phyloP scores from a whole-genome alignment of 1,140 invertebrate genomes.

The Trichomalopsis sarcophagae region DNA sequence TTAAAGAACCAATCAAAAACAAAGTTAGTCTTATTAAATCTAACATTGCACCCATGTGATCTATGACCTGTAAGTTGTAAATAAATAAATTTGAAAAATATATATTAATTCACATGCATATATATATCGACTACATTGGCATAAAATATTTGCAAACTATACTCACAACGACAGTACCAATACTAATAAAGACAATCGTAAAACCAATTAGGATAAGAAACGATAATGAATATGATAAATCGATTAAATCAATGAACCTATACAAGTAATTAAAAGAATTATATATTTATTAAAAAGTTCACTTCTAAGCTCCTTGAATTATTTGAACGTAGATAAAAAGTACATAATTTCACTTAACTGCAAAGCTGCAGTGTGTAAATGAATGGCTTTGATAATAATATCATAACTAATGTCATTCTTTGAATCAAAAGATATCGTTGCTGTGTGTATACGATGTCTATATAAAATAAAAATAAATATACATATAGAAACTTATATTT shows the following conservation, averaged over 20 bases:
- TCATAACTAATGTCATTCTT: not conserved
- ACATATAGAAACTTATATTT: not conserved
- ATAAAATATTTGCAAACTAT: not conserved
- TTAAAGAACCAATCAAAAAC: not conserved
- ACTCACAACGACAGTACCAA: not conserved
- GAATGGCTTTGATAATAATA: not conserved
- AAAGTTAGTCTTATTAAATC: not conserved
- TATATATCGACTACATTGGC: not conserved
- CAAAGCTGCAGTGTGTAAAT: not conserved
- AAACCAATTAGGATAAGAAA: not conserved
- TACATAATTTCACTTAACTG: not conserved
- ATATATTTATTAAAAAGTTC: no score
- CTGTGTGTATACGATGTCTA: not conserved
- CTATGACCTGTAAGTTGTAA: not conserved
- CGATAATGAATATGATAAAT: not conserved
- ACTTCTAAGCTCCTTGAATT: no score
- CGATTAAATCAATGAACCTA: not conserved
- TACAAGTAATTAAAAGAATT: not conserved
- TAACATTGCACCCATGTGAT: not conserved
- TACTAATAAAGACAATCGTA: not conserved
- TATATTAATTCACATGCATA: no score
- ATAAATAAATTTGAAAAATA: no score
- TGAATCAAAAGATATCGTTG: not conserved
- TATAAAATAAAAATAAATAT: not conserved
- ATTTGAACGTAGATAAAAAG: not conserved